These are phyloP conservation scores for Spinibarbus caldwelli DNA, from an alignment of 2,797 vertebrate species.

Conservation along the genomic window DNA sequence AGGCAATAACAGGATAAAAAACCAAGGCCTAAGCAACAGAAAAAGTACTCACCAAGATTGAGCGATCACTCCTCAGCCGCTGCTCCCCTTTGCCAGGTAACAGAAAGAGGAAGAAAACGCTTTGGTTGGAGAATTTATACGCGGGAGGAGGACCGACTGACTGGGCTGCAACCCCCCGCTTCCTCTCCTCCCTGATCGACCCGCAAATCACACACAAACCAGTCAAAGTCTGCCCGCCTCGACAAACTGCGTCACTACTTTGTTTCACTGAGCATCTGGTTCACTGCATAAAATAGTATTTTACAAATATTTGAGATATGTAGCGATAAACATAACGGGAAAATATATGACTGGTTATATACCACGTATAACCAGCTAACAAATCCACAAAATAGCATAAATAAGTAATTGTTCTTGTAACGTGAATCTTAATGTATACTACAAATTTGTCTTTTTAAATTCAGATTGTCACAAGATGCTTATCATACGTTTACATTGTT, in stretches of 20 bases:
- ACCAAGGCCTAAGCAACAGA: neutral
- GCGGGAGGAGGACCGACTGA: slow-evolving; percentile 73
- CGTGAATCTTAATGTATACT: neutral
- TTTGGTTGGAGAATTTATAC: slow-evolving; percentile 77
- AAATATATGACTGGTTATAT: too few relatives aligned
- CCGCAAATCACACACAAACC: slow-evolving; percentile 82
- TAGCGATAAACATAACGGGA: neutral
- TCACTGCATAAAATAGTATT: neutral
- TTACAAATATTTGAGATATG: neutral
- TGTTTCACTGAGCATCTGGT: slow-evolving; percentile 49
- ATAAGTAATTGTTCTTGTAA: neutral
- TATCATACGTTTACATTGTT: neutral
- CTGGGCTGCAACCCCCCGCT: slow-evolving; percentile 57
- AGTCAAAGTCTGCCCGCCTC: slow-evolving; percentile 64
- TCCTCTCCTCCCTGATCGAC: slow-evolving; percentile 61
- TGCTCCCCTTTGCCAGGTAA: slow-evolving; percentile 85
- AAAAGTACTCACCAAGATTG: slow-evolving; percentile 78
- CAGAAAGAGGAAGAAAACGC: slow-evolving; percentile 80
- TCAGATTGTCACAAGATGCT: neutral
- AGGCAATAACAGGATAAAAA: neutral
- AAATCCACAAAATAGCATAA: neutral
- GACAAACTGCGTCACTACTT: slow-evolving; percentile 71
- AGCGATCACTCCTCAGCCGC: slow-evolving; percentile 74
- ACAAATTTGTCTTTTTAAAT: neutral
- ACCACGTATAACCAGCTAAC: too few relatives aligned